Evolutionary conservation across 1,140 invertebrate genomes (phyloP).

Genomic region (Brachionus koreanus): DNA sequence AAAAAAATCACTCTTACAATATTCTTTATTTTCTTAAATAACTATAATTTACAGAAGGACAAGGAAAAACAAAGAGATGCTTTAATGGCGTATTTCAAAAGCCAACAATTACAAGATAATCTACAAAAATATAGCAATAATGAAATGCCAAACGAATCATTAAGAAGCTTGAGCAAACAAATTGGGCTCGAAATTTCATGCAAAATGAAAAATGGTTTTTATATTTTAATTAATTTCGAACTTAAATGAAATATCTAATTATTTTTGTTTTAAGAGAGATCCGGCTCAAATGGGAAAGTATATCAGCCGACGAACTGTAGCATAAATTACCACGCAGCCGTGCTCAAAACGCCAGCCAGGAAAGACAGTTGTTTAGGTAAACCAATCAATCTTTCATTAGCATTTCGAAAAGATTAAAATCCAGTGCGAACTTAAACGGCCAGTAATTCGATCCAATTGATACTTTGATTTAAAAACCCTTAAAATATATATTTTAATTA

Average conservation of each 20-base stretch:
- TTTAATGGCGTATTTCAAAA: conserved; percentile 23
- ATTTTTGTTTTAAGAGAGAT: neutral
- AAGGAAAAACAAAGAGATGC: conserved; percentile 37
- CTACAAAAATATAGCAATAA: neutral
- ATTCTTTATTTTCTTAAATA: neutral
- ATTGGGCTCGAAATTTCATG: conserved; percentile 10
- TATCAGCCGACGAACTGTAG: neutral
- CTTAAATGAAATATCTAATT: conserved; percentile 5
- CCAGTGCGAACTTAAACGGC: neutral
- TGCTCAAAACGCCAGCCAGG: neutral
- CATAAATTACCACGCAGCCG: neutral
- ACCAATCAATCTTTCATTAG: conserved; percentile 11
- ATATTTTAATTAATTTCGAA: neutral
- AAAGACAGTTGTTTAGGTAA: conserved; percentile 41
- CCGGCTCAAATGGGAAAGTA: neutral
- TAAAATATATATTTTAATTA: conserved; percentile 15
- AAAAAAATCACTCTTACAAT: neutral
- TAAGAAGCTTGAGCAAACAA: conserved; percentile 2
- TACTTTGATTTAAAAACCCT: neutral
- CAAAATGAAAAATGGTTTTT: conserved; percentile 1
- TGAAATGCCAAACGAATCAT: conserved; percentile 21
- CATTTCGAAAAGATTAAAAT: neutral
- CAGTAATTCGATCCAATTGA: conserved; percentile 9
- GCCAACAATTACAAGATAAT: conserved; percentile 5
- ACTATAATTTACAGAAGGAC: neutral